Evolutionary conservation across 2,113 vertebrate genomes (phyloP).

Genomic region (Lota lota): DNA sequence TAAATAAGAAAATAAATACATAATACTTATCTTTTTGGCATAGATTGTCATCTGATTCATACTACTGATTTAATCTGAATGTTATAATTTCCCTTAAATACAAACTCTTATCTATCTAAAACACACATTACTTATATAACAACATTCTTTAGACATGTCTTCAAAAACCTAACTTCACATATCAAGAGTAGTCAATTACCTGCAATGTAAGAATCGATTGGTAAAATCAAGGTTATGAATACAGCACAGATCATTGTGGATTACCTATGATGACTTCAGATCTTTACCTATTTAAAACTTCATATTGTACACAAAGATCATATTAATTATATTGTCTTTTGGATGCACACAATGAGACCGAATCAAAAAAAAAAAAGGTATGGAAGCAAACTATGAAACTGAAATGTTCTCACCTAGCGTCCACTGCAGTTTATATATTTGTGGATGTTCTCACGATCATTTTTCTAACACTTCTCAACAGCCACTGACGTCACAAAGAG

Average conservation of each 20-base stretch:
- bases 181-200: slow-evolving; percentile 5
- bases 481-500: slow-evolving; percentile 55
- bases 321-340: slow-evolving; percentile 10
- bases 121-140: slow-evolving; percentile 34
- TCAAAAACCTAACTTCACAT: slow-evolving; percentile 36
- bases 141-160: slow-evolving; percentile 57
- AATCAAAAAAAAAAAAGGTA: slow-evolving; percentile 30
- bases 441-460: slow-evolving; percentile 33
- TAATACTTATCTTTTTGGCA: slow-evolving; percentile 60
- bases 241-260: slow-evolving; percentile 34
- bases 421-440: slow-evolving; percentile 36
- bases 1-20: slow-evolving; percentile 75
- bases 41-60: slow-evolving; percentile 68
- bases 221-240: slow-evolving; percentile 9
- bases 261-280: slow-evolving; percentile 39
- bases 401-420: slow-evolving; percentile 23
- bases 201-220: slow-evolving; percentile 7
- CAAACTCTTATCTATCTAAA: slow-evolving; percentile 46
- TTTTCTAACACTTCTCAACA: slow-evolving; percentile 53
- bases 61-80: slow-evolving; percentile 29
- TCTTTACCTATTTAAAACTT: slow-evolving; percentile 32
- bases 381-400: slow-evolving; percentile 29
- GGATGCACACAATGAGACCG: slow-evolving; percentile 47
- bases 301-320: slow-evolving; percentile 40
- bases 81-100: slow-evolving; percentile 49